These are phyloP conservation scores for Verasper variegatus DNA, from an alignment of 2,113 vertebrate genomes.

Conservation along the genomic window DNA sequence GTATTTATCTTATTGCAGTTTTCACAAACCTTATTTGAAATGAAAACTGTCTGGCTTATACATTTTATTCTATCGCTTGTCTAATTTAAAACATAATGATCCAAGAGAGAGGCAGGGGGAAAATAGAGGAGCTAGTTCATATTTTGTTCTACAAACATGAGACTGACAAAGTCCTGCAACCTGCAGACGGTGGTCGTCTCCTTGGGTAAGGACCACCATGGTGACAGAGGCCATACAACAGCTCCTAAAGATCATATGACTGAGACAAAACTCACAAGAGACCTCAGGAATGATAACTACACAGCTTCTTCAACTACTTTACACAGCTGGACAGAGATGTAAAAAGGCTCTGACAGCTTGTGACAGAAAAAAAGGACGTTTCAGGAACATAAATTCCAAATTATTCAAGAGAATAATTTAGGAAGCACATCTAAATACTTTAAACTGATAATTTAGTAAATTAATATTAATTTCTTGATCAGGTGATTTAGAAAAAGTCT, in stretches of 20 bases:
- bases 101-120: neutral
- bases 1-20: too few relatives aligned
- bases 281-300: constrained; percentile 61
- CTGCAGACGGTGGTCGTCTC: neutral
- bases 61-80: too few relatives aligned
- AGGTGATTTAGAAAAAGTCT: too few relatives aligned
- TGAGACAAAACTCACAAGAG: constrained; percentile 45
- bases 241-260: constrained; percentile 46
- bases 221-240: constrained; percentile 42
- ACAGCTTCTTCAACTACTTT: constrained; percentile 19
- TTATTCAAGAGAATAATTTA: neutral
- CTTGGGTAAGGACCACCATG: constrained; percentile 33
- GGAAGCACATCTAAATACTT: neutral
- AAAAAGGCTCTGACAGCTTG: neutral
- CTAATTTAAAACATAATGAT: neutral
- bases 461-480: too few relatives aligned
- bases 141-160: neutral
- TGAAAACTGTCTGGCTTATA: neutral
- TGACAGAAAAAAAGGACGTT: neutral
- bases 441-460: too few relatives aligned
- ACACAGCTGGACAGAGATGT: constrained; percentile 23
- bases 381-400: neutral
- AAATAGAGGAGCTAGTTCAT: neutral
- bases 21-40: neutral
- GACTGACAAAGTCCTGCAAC: neutral